A percentile compares a stretch with the other conserved stretches of the same genome.
Conservation (phyloP, 2,888 invertebrate species). For the Sicus ferrugineus region DNA sequence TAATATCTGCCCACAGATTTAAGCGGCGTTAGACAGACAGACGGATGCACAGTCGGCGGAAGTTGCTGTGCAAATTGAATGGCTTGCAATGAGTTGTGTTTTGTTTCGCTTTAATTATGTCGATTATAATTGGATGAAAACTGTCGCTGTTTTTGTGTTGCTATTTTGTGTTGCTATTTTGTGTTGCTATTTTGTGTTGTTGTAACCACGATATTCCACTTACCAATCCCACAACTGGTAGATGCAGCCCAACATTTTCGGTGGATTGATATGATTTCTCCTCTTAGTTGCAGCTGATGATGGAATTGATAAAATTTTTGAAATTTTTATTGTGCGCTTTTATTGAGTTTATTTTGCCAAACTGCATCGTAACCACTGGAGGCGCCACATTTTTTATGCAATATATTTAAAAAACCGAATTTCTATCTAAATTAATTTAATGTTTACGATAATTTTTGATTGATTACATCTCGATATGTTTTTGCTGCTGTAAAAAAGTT, state of each 20-base stretch:
- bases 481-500: neutral
- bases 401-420: neutral
- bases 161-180: conserved; percentile 13
- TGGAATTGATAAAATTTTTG: neutral
- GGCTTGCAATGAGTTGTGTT: neutral
- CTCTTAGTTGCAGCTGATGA: neutral
- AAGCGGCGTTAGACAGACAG: neutral
- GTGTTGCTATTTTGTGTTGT: neutral
- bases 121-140: neutral
- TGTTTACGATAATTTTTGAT: neutral
- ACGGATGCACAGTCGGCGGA: conserved; percentile 1
- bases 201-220: conserved; percentile 51
- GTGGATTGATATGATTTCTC: conserved; percentile 34
- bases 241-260: conserved; percentile 69
- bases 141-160: neutral
- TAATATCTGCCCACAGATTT: neutral
- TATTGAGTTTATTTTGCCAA: conserved; percentile 26
- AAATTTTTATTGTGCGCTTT: neutral
- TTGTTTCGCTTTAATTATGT: neutral
- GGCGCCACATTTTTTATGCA: neutral
- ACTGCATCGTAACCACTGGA: neutral
- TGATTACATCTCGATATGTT: conserved; percentile 20
- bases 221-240: conserved; percentile 72
- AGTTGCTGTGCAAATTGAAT: conserved; percentile 12
- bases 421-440: conserved; percentile 6